Percentiles rank a stretch among this genome's conserved stretches.
Evolutionary conservation across 2,113 vertebrate species (phyloP).

Genomic region (Hiodon tergisus): DNA sequence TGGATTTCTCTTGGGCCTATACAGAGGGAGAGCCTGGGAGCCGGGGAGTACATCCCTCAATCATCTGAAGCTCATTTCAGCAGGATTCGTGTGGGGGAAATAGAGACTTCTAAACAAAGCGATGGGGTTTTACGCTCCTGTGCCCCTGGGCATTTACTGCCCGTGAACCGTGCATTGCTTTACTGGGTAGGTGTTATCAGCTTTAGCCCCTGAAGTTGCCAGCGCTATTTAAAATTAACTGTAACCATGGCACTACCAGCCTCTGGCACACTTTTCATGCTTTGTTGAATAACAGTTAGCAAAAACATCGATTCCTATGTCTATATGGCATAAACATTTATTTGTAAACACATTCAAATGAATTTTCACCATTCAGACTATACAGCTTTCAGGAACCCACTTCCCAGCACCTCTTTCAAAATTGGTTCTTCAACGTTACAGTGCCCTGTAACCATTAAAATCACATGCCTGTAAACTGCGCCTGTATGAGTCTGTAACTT

Average conservation of each 20-base stretch:
- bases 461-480: background rate
- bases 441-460: background rate
- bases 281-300: background rate
- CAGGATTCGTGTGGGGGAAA: slow-evolving; percentile 37
- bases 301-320: background rate
- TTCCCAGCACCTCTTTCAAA: too few species aligned
- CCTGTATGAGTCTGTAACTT: background rate
- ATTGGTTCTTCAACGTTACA: background rate
- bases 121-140: too few species aligned
- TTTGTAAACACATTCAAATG: too few species aligned
- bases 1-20: slow-evolving; percentile 42
- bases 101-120: background rate
- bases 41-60: slow-evolving; percentile 40
- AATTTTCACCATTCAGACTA: too few species aligned
- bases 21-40: slow-evolving; percentile 20
- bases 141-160: background rate
- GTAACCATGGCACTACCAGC: background rate
- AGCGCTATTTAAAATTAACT: background rate
- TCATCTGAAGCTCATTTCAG: slow-evolving; percentile 44
- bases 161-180: background rate
- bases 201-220: background rate
- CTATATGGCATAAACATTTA: too few species aligned
- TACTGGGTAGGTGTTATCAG: background rate
- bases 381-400: too few species aligned
- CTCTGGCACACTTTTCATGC: too few species aligned